A percentile compares a stretch with the other conserved stretches of the same genome.
These are phyloP conservation scores for Drosophila mayaguana DNA, from an alignment of 2,888 invertebrate genomes.

Conservation along the genomic window DNA sequence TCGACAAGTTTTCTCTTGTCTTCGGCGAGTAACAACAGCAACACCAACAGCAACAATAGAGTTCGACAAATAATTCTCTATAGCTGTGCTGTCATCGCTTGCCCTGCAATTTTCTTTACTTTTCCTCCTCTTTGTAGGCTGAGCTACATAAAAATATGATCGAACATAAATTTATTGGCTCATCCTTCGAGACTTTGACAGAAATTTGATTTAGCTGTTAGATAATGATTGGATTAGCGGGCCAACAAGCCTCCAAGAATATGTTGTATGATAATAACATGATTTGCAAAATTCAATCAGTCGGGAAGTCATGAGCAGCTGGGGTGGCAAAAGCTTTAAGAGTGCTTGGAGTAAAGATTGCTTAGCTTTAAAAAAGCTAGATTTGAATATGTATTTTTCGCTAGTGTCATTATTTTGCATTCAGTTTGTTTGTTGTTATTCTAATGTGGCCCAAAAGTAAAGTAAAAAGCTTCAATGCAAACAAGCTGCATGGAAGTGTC, in stretches of 20 bases:
- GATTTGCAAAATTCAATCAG: slow-evolving; percentile 20
- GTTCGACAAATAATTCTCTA: slow-evolving; percentile 49
- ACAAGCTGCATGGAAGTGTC: slow-evolving; percentile 28
- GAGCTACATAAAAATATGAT: slow-evolving; percentile 25
- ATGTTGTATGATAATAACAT: slow-evolving; percentile 39
- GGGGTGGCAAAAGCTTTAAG: not conserved
- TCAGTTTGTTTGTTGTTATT: slow-evolving; percentile 34
- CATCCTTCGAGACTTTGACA: slow-evolving; percentile 45
- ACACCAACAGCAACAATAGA: slow-evolving; percentile 24
- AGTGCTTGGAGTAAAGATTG: not conserved
- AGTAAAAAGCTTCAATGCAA: slow-evolving; percentile 35
- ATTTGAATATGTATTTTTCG: not conserved
- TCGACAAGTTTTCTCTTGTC: slow-evolving; percentile 65
- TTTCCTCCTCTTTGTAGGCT: slow-evolving; percentile 27
- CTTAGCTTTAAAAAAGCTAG: slow-evolving; percentile 5
- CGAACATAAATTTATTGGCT: slow-evolving; percentile 51
- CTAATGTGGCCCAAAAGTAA: slow-evolving; percentile 39
- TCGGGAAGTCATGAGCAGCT: not conserved
- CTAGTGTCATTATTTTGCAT: not conserved
- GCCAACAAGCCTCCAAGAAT: slow-evolving; percentile 25
- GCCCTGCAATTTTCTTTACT: slow-evolving; percentile 1
- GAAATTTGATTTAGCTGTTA: slow-evolving; percentile 58
- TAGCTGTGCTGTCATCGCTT: slow-evolving; percentile 33
- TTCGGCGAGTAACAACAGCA: slow-evolving; percentile 22
- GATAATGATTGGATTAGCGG: slow-evolving; percentile 46